Evolutionary conservation across 92 coral and sea anemone species (phyloP).

Genomic region (Isaurus tuberculatus): DNA sequence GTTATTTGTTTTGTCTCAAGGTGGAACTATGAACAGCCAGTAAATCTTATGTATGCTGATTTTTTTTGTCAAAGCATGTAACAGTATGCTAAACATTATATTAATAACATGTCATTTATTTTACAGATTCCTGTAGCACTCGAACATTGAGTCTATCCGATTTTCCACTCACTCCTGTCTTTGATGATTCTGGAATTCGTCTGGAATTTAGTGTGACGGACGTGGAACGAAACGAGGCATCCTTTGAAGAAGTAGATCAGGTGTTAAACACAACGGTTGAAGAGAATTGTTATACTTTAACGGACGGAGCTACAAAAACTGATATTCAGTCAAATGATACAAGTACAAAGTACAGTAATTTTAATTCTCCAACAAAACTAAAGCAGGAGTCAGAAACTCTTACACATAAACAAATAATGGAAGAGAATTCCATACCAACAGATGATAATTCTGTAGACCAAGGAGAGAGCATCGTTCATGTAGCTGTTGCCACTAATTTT

Average conservation of each 20-base stretch:
- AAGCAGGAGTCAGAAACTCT: background rate
- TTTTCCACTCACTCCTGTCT: slow-evolving; percentile 52
- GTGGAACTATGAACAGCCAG: too few species aligned
- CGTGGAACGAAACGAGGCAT: background rate
- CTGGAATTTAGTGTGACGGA: slow-evolving; percentile 65
- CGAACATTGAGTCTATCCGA: slow-evolving; percentile 32
- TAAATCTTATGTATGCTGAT: too few species aligned
- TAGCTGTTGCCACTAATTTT: background rate
- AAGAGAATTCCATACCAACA: background rate
- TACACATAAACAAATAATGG: background rate
- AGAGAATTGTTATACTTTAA: background rate
- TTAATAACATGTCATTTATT: background rate
- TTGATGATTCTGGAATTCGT: slow-evolving; percentile 86
- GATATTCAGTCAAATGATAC: background rate
- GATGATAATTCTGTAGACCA: background rate
- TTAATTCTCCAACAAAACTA: background rate
- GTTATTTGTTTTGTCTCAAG: too few species aligned
- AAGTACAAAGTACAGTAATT: background rate
- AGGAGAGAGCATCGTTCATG: background rate
- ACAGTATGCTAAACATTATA: background rate
- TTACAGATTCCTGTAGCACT: slow-evolving; percentile 8
- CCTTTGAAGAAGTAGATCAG: background rate
- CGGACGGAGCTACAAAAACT: background rate
- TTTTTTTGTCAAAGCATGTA: background rate
- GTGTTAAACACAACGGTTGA: background rate